phyloP scores from a whole-genome alignment of 2,888 invertebrate species.

The Dynastes grantii region DNA sequence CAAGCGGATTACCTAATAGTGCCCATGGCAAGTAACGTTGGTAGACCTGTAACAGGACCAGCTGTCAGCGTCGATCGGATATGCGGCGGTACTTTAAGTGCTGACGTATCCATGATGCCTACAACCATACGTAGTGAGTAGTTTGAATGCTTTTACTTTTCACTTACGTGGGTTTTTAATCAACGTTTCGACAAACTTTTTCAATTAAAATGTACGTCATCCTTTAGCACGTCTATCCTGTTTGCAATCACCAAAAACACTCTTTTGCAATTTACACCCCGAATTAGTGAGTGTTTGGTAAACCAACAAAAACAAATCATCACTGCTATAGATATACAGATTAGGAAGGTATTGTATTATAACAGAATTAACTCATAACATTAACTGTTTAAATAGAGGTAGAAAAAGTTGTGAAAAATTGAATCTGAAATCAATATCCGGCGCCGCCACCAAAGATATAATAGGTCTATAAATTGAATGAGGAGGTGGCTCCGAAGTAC shows the following conservation, averaged over 20 bases:
- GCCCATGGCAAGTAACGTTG: slow-evolving; percentile 83
- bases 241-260: no score
- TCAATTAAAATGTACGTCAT: slow-evolving; percentile 9
- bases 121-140: slow-evolving; percentile 83
- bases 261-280: no score
- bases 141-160: slow-evolving; percentile 1
- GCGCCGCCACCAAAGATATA: not conserved
- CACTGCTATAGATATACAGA: no score
- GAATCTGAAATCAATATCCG: not conserved
- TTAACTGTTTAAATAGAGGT: no score
- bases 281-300: no score
- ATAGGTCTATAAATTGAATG: no score
- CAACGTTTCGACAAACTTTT: slow-evolving; percentile 1
- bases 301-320: no score
- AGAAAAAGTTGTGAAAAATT: no score
- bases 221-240: not conserved
- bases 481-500: no score
- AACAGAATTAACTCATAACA: no score
- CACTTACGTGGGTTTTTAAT: not conserved
- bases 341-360: no score
- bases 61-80: slow-evolving; percentile 85
- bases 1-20: slow-evolving; percentile 86
- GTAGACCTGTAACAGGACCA: slow-evolving; percentile 73
- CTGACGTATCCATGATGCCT: slow-evolving; percentile 80
- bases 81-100: slow-evolving; percentile 86